These are phyloP conservation scores for Echinometra lucunter DNA, from an alignment of 53 echinoderm and acorn worm genomes.

Conservation along the genomic window DNA sequence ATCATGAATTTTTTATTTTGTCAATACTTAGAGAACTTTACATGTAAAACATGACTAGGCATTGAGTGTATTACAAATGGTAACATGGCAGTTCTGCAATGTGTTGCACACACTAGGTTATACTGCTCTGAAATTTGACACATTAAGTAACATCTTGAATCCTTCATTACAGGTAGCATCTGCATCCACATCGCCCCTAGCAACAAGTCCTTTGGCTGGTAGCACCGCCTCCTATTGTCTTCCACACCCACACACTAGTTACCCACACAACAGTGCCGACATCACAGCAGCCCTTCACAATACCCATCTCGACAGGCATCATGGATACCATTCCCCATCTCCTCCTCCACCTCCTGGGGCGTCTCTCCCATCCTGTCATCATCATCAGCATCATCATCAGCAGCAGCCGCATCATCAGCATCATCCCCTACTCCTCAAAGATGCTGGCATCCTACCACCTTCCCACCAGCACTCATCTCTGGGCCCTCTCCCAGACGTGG, in stretches of 20 bases:
- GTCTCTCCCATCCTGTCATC: not conserved
- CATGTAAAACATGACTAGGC: too few relatives aligned
- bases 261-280: constrained; percentile 41
- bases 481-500: constrained; percentile 48
- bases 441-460: constrained; percentile 4
- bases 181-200: constrained; percentile 23
- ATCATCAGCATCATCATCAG: constrained; percentile 38
- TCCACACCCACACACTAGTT: not conserved
- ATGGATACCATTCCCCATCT: not conserved
- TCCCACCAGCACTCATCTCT: not conserved
- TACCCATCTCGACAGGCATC: constrained; percentile 31
- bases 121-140: not conserved
- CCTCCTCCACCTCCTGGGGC: not conserved
- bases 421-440: constrained; percentile 10
- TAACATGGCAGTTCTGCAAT: too few relatives aligned
- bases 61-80: too few relatives aligned
- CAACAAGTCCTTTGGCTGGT: constrained; percentile 11
- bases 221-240: not conserved
- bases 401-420: constrained; percentile 17
- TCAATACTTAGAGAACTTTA: too few relatives aligned
- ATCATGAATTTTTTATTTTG: too few relatives aligned
- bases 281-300: constrained; percentile 54
- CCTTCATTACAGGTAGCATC: constrained; percentile 20
- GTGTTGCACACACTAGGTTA: too few relatives aligned
- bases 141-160: not conserved